Conservation (phyloP, 2,113 vertebrate species). For the Chunga burmeisteri region DNA sequence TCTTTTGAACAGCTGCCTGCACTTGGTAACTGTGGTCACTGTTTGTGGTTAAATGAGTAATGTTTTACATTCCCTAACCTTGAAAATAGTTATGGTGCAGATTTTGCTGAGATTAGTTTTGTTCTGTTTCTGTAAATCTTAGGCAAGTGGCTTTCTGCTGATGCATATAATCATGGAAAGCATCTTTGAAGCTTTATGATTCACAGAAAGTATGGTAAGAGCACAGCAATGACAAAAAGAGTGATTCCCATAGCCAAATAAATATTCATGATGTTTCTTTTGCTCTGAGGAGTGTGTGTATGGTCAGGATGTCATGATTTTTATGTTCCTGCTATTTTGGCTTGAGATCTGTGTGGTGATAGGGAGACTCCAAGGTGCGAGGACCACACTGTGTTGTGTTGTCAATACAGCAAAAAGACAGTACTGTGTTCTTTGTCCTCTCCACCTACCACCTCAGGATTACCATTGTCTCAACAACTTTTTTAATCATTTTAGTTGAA, state of each 20-base stretch:
- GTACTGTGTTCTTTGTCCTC: not conserved
- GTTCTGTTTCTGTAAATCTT: constrained; percentile 17
- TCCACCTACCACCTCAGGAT: not conserved
- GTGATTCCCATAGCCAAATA: not conserved
- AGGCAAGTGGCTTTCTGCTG: constrained; percentile 18
- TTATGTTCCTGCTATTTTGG: not conserved
- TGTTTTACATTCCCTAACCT: not conserved
- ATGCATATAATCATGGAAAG: not conserved
- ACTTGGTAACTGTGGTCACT: not conserved
- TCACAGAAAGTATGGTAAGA: not conserved
- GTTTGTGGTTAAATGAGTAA: constrained; percentile 21
- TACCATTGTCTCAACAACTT: not conserved
- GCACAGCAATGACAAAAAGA: not conserved
- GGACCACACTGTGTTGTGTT: not conserved
- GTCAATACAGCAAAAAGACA: not conserved
- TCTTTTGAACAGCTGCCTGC: not conserved
- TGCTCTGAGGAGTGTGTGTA: not conserved
- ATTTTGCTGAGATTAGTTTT: constrained; percentile 29
- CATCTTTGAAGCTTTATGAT: not conserved
- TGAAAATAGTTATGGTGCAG: constrained; percentile 2
- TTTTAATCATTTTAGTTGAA: not conserved
- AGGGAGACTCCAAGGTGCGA: not conserved
- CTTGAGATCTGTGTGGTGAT: not conserved
- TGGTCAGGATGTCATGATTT: not conserved
- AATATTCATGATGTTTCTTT: not conserved